These are phyloP conservation scores for Prunella strophiata DNA, from an alignment of 2,797 vertebrate genomes.

Conservation along the genomic window DNA sequence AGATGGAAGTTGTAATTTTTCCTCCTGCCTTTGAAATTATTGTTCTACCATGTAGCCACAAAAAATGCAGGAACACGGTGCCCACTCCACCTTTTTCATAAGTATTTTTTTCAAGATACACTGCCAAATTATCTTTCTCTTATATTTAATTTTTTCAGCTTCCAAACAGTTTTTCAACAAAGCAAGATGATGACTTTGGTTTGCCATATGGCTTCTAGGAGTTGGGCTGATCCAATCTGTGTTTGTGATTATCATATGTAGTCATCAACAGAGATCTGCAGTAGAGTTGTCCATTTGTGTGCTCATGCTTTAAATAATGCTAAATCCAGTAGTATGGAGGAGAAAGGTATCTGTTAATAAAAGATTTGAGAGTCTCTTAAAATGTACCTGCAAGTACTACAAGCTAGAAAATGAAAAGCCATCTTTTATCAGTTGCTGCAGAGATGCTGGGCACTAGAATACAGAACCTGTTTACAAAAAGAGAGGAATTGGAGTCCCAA, in stretches of 20 bases:
- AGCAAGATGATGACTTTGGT: background rate
- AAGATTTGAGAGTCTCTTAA: background rate
- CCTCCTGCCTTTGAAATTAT: background rate
- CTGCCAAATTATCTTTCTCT: background rate
- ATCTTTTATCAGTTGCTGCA: background rate
- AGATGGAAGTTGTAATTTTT: background rate
- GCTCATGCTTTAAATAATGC: background rate
- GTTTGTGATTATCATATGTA: background rate
- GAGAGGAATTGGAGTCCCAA: background rate
- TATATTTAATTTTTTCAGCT: background rate
- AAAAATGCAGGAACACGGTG: background rate
- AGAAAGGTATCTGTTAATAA: background rate
- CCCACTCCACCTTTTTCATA: background rate
- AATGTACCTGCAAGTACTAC: background rate
- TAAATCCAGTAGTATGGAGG: background rate
- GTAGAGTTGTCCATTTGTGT: background rate
- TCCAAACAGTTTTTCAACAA: background rate
- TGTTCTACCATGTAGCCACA: background rate
- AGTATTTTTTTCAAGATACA: background rate
- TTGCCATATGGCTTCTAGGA: background rate
- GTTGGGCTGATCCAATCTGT: background rate
- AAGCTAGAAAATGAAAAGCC: background rate
- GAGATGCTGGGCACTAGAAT: background rate
- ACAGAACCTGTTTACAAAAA: background rate
- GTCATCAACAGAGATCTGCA: background rate